phyloP scores from a whole-genome alignment of 92 coral and sea anemone genomes.

The Pocillopora grandis region DNA sequence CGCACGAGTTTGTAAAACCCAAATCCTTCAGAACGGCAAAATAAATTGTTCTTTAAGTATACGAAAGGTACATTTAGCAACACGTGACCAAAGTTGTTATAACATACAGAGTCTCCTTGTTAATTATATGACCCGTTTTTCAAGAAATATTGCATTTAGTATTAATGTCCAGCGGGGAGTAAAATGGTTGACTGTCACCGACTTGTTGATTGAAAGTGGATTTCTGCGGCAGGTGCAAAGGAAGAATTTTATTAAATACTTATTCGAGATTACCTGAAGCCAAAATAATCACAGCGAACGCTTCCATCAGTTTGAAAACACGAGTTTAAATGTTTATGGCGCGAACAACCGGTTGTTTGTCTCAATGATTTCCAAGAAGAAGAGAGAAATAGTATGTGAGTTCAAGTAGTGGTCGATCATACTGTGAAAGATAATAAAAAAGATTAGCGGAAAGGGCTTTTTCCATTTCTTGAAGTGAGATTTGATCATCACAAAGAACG shows the following conservation, averaged over 20 bases:
- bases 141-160: conserved; percentile 8
- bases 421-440: no score
- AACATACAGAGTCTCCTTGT: neutral
- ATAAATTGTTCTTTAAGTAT: neutral
- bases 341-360: no score
- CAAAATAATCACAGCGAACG: no score
- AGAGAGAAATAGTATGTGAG: no score
- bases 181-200: neutral
- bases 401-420: no score
- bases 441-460: no score
- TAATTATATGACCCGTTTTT: neutral
- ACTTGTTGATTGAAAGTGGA: conserved; percentile 24
- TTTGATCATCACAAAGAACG: no score
- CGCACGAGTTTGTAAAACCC: neutral
- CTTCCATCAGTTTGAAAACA: no score
- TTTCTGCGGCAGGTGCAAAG: conserved; percentile 7
- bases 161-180: conserved; percentile 34
- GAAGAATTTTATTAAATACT: neutral
- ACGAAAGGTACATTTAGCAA: neutral
- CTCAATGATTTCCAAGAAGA: no score
- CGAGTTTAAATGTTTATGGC: no score
- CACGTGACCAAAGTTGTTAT: neutral
- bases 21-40: neutral
- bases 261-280: no score
- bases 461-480: no score